Evolutionary conservation across 30 jellyfish, hydroid and myxozoan genomes (phyloP).

Genomic region (Phacellophora camtschatica): DNA sequence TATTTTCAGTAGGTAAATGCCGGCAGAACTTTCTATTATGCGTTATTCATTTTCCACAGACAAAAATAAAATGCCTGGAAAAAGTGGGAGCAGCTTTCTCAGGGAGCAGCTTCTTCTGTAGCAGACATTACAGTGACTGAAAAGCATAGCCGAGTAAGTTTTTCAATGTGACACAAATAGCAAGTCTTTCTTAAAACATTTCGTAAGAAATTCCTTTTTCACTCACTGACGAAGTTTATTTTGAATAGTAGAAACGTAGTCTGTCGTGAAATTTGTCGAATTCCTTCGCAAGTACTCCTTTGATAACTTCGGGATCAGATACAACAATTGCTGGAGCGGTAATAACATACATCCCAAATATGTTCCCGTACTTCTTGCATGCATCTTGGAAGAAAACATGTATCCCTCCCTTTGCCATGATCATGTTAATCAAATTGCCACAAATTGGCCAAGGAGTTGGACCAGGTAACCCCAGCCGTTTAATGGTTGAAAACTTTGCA

Average conservation of each 20-base stretch:
- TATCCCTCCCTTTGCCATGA: background rate
- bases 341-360: constrained; percentile 20
- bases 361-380: constrained; percentile 29
- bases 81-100: no score
- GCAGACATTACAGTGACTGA: no score
- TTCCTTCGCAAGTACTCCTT: constrained; percentile 8
- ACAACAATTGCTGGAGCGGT: constrained; percentile 22
- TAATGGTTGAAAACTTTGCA: background rate
- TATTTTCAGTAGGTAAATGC: no score
- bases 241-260: background rate
- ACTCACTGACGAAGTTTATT: background rate
- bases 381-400: background rate
- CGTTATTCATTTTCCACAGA: no score
- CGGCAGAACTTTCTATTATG: no score
- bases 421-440: constrained; percentile 1
- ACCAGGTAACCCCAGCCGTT: constrained; percentile 38
- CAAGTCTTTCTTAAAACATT: background rate
- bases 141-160: no score
- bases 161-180: no score
- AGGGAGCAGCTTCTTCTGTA: no score
- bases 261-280: constrained; percentile 31
- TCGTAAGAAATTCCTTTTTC: background rate
- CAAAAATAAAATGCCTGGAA: no score
- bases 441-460: constrained; percentile 55
- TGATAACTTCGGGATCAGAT: constrained; percentile 16